phyloP scores from a whole-genome alignment of 2,113 vertebrate species.

The Lophotis ruficrista region DNA sequence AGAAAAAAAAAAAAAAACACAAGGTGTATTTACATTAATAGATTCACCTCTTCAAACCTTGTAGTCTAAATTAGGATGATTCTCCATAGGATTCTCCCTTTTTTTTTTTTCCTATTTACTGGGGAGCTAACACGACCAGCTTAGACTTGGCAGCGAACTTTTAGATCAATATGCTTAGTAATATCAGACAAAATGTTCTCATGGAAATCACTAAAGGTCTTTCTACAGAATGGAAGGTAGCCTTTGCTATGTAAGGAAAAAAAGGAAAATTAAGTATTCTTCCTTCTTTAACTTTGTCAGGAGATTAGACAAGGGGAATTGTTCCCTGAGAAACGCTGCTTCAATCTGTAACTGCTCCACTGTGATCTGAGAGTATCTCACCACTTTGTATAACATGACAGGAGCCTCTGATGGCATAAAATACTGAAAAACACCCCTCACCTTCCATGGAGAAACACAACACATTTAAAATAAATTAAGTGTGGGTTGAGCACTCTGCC shows the following conservation, averaged over 20 bases:
- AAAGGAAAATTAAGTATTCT: background rate
- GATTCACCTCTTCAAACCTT: background rate
- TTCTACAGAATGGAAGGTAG: background rate
- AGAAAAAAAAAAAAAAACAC: background rate
- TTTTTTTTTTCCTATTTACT: background rate
- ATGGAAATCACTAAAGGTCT: background rate
- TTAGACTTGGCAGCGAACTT: background rate
- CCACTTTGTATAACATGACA: background rate
- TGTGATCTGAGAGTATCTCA: background rate
- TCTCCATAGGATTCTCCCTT: background rate
- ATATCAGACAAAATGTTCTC: background rate
- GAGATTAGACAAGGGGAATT: background rate
- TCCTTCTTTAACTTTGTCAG: background rate
- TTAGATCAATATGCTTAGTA: background rate
- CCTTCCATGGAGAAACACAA: constrained; percentile 1
- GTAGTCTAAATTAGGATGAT: background rate
- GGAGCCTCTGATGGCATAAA: background rate
- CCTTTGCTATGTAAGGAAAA: background rate
- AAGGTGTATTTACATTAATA: background rate
- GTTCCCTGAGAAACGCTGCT: background rate
- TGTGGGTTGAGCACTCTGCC: background rate
- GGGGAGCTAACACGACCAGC: background rate
- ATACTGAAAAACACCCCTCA: background rate
- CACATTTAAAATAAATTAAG: constrained; percentile 34
- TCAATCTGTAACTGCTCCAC: background rate